phyloP scores from a whole-genome alignment of 1,140 invertebrate species.

The Drosophila parabipectinata region DNA sequence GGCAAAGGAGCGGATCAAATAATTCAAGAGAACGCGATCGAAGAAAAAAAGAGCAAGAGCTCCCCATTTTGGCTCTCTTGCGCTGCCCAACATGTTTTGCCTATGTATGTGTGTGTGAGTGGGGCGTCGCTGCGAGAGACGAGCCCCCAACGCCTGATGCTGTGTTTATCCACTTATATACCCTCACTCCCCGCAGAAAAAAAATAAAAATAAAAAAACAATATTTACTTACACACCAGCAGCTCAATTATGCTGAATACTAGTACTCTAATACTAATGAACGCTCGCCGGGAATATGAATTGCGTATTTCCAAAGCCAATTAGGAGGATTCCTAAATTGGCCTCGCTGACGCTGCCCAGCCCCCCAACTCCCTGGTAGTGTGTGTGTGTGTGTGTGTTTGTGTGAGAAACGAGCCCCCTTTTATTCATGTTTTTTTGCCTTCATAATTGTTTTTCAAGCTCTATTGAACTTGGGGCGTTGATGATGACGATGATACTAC shows the following conservation, averaged over 20 bases:
- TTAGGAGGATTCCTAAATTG: conserved; percentile 72
- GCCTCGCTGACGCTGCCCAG: conserved; percentile 34
- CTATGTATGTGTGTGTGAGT: conserved; percentile 9
- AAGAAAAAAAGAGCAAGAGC: conserved; percentile 37
- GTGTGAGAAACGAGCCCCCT: conserved; percentile 66
- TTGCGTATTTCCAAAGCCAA: conserved; percentile 46
- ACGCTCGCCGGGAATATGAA: conserved; percentile 17
- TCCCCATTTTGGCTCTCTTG: conserved; percentile 21
- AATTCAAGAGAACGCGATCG: conserved; percentile 26
- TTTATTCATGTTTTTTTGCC: conserved; percentile 38
- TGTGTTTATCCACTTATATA: conserved; percentile 38
- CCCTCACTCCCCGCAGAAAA: conserved; percentile 3
- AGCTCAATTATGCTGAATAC: conserved; percentile 50
- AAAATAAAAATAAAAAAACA: background rate
- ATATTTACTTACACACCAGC: background rate
- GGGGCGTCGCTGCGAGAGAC: conserved; percentile 57
- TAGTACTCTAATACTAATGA: conserved; percentile 14
- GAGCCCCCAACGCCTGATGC: conserved; percentile 67
- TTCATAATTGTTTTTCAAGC: conserved; percentile 76
- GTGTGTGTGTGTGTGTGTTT: conserved; percentile 9
- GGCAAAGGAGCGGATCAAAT: conserved; percentile 1
- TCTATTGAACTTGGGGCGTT: conserved; percentile 63
- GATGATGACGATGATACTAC: conserved; percentile 49
- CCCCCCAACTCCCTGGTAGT: background rate
- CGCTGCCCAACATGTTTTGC: conserved; percentile 3